Evolutionary conservation across 2,113 vertebrate species (phyloP).

Genomic region (Sarotherodon lohbergeri): DNA sequence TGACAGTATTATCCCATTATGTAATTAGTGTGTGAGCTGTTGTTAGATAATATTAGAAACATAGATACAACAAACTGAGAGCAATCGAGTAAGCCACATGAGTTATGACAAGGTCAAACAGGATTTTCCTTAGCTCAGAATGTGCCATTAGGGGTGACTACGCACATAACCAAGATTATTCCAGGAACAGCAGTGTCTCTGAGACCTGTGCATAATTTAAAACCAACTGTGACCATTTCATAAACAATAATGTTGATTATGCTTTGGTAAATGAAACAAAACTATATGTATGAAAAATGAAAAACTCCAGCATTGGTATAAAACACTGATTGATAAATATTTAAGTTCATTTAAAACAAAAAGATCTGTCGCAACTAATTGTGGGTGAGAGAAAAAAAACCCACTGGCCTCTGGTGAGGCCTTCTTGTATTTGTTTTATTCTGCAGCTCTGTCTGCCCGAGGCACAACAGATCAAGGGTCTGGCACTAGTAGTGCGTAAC

Average conservation of each 20-base stretch:
- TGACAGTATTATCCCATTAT: slow-evolving; percentile 30
- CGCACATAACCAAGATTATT: background rate
- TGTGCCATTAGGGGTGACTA: background rate
- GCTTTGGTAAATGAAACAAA: background rate
- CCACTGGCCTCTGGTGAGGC: background rate
- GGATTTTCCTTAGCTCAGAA: background rate
- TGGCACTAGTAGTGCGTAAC: background rate
- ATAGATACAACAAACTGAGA: background rate
- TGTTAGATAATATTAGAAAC: slow-evolving; percentile 35
- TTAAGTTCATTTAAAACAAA: background rate
- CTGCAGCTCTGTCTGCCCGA: slow-evolving; percentile 6
- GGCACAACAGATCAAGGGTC: background rate
- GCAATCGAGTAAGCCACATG: background rate
- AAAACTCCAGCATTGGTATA: background rate
- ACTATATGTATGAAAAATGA: background rate
- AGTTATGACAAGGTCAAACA: background rate
- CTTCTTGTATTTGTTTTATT: background rate
- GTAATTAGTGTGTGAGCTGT: slow-evolving; percentile 10
- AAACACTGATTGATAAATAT: background rate
- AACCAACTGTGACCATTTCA: background rate
- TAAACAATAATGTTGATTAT: background rate
- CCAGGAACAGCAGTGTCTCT: background rate
- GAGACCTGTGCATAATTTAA: background rate
- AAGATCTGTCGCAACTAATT: background rate
- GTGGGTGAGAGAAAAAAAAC: background rate